Conservation (phyloP, 2,888 invertebrate genomes). For the Dryocosmus kuriphilus region DNA sequence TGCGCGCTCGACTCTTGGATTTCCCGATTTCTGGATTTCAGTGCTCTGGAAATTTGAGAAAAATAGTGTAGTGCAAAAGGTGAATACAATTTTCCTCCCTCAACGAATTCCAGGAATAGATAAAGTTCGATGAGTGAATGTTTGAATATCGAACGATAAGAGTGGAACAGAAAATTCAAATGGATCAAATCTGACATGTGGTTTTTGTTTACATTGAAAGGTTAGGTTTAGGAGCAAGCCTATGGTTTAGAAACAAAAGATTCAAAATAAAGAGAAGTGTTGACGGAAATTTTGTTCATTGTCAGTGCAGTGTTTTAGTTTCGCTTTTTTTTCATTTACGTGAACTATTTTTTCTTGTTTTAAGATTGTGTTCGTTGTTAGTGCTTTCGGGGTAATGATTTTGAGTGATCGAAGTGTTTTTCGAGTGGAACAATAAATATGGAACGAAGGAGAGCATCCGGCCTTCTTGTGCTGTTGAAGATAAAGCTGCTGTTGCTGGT, state of each 20-base stretch:
- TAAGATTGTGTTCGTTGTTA: background rate
- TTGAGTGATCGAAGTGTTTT: slow-evolving; percentile 2
- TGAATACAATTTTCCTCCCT: background rate
- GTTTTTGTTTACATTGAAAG: slow-evolving; percentile 25
- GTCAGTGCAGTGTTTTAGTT: background rate
- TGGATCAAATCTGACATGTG: slow-evolving; percentile 5
- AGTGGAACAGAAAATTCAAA: background rate
- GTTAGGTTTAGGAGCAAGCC: background rate
- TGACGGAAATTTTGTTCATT: background rate
- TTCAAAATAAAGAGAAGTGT: background rate
- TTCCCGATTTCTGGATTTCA: slow-evolving; percentile 31
- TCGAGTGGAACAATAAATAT: slow-evolving; percentile 2
- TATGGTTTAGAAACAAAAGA: background rate
- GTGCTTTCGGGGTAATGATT: background rate
- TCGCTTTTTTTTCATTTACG: background rate
- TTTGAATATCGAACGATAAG: background rate
- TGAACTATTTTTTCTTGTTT: background rate
- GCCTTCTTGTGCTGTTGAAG: slow-evolving; percentile 41
- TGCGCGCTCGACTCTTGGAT: slow-evolving; percentile 23
- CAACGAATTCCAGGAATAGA: background rate
- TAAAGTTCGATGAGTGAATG: background rate
- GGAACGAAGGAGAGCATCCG: slow-evolving; percentile 15
- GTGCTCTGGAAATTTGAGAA: slow-evolving; percentile 11
- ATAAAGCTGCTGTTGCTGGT: slow-evolving; percentile 60
- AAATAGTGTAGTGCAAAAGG: slow-evolving; percentile 13